Evolutionary conservation across 2,797 vertebrate species (phyloP).

Genomic region (Dendrocincla tyrannina): DNA sequence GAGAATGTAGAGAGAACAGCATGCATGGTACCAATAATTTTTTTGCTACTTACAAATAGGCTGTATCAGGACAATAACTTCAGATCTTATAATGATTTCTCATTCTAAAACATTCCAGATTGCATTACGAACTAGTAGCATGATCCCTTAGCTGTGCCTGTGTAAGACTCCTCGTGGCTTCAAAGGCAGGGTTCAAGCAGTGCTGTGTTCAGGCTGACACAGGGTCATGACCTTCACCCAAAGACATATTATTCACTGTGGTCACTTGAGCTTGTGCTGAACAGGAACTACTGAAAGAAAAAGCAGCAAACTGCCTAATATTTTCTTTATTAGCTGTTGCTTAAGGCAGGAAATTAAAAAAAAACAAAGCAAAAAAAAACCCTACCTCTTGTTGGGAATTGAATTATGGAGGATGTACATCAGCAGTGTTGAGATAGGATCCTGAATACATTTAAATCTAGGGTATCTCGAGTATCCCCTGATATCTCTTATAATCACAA

Average conservation of each 20-base stretch:
- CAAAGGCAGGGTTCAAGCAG: background rate
- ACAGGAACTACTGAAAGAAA: background rate
- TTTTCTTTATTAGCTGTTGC: background rate
- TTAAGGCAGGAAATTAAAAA: background rate
- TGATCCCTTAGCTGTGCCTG: background rate
- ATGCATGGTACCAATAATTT: background rate
- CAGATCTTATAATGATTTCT: background rate
- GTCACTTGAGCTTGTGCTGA: background rate
- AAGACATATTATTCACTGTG: background rate
- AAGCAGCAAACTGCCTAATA: background rate
- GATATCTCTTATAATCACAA: background rate
- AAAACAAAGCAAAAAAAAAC: background rate
- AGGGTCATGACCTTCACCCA: background rate
- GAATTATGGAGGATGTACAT: background rate
- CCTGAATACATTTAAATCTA: background rate
- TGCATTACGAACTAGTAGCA: background rate
- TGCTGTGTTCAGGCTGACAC: background rate
- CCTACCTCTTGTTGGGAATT: background rate
- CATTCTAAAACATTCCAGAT: background rate
- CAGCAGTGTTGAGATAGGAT: background rate
- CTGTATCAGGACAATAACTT: background rate
- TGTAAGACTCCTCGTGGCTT: background rate
- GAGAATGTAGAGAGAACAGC: background rate
- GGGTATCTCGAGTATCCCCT: background rate
- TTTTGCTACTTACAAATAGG: background rate